Base-by-base conservation (phyloP, 2,797 vertebrate species). In the Enteromius treurensis region DNA sequence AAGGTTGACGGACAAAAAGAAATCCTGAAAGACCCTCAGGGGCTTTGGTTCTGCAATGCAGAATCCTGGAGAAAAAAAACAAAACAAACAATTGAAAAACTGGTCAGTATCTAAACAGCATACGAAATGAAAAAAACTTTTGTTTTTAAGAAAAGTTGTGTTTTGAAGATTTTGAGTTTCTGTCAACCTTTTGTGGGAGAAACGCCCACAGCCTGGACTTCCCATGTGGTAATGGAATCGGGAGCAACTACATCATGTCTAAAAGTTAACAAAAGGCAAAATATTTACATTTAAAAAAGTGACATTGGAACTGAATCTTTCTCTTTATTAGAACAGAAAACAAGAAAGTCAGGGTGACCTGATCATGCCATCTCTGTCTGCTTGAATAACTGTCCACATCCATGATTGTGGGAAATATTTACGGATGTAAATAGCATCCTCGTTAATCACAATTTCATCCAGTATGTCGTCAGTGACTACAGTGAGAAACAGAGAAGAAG, bases 141-240 rank as follows among this genome's bases (percentile, higher is more conserved):
- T 21, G 8, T 55, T n/a, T 55, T n/a, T 9, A 58, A 53, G 17
- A 53, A 53, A 51, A 19, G 49, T 7, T 51, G 19, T 51, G 51
- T 21, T 8, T 2, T 53, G 17, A 53, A n/a, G n/a, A 55, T 13
- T 5, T 26, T 9, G 0, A 5, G 21, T 11, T 23, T 15, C 45
- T 21, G 6, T 15, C 1, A 83, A 85, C 93, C 93, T 91, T 91
- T 93, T 26, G 88, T 86, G 3, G 89, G 75, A 88, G 93, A 94
- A 79, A 91, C 81, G n/a, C 92, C 88, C 74, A 94, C 90, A 77
- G 94, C 92, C 62, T 94, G 94, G 55, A 94, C 55, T 89, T 94
- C 93, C 94, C 94, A 94, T 3, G 91, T 93, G 58, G 93, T 94
- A 82, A 94, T 93, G 42, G 93, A 93, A 78, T 94, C 93, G 75